Evolutionary conservation across 2,888 invertebrate species (phyloP), one percentile per base, ranked within the genome.

Genomic region (Spilosoma lubricipeda): DNA sequence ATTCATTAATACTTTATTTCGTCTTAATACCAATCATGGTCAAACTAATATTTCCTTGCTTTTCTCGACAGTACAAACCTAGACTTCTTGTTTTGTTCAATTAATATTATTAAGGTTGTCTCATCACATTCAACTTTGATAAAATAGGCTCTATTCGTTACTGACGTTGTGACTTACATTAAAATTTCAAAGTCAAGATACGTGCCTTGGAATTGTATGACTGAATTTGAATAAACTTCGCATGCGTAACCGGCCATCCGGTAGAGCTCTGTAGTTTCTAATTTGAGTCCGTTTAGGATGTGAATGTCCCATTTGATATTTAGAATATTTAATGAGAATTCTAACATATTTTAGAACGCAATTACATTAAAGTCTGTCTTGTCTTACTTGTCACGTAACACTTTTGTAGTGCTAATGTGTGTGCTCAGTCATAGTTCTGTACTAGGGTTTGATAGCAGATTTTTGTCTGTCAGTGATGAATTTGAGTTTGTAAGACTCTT

Each of bases 181-280:
- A 63, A 67, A 67, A 72, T 73, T 72, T 71, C 33, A 72, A 76
- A 59, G 86, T 80, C 68, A 76, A 80, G 82, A 82, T 91, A 93
- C 93, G 94, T 93, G 93, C 93, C 93, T 88, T 87, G 93, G 82
- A 90, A 88, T 84, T 83, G 73, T 89, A 93, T 89, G 86, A 86
- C 86, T 78, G 78, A 84, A 92, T 91, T 91, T 89, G 83, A 92
- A 92, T 91, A 83, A 87, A 87, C 86, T 90, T 89, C 82, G 85
- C 89, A 89, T 89, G 86, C 87, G 82, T 82, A 80, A 80, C 76
- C 75, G 82, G 76, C 80, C 86, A 86, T 89, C 89, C 87, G 86
- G 86, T 87, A 81, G 86, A 86, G 88, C 84, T 83, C 84, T 85
- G 82, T 87, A 80, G 85, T 84, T 85, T 85, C 85, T 90, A 87